Evolutionary conservation across 1,140 invertebrate genomes (phyloP).

Genomic region (Nebria ingens): DNA sequence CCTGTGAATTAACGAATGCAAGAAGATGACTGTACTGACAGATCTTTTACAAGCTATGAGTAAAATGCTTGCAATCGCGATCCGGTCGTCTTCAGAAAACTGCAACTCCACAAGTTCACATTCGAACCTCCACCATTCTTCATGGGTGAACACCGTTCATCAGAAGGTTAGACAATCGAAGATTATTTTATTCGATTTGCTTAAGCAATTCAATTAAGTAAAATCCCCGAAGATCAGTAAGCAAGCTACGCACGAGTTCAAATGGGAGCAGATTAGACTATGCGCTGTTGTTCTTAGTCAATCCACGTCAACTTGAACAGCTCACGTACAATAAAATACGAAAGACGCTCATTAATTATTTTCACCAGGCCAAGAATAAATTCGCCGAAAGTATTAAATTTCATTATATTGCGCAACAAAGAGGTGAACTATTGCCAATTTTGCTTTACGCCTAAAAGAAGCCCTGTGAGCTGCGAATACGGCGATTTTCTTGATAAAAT

Average conservation of each 20-base stretch:
- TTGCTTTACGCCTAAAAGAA: conserved; percentile 18
- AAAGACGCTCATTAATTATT: conserved; percentile 15
- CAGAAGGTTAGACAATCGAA: conserved; percentile 15
- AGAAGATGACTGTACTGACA: too few relatives aligned
- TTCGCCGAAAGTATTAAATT: conserved; percentile 21
- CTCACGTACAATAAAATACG: conserved; percentile 15
- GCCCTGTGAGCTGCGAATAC: conserved; percentile 20
- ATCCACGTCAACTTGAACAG: conserved; percentile 12
- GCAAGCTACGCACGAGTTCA: conserved; percentile 21
- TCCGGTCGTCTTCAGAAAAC: too few relatives aligned
- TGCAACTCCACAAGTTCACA: too few relatives aligned
- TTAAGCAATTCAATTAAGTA: conserved; percentile 18
- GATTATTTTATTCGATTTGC: conserved; percentile 25
- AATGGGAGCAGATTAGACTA: conserved; percentile 20
- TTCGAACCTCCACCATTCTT: background rate
- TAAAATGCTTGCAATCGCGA: too few relatives aligned
- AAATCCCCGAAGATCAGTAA: conserved; percentile 16
- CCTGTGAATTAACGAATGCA: too few relatives aligned
- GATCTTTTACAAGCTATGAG: too few relatives aligned
- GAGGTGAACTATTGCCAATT: conserved; percentile 17
- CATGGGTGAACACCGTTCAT: conserved; percentile 1
- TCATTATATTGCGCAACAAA: conserved; percentile 13
- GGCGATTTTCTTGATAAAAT: conserved; percentile 21
- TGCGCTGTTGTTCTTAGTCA: conserved; percentile 20
- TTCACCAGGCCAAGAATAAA: conserved; percentile 19